phyloP scores from a whole-genome alignment of 1,140 invertebrate genomes.

The Drosophila ohnishii region DNA sequence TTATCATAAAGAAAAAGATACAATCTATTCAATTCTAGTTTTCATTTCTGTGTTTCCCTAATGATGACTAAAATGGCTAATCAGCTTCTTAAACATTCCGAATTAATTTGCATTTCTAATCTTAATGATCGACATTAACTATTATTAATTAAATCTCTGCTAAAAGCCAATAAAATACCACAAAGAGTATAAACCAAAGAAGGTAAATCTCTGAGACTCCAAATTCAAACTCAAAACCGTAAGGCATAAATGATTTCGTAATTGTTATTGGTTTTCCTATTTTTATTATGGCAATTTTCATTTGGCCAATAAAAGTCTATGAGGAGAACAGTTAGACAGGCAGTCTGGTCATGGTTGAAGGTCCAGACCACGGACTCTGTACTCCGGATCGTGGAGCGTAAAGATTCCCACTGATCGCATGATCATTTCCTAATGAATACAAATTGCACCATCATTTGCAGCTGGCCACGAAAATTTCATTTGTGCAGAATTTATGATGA shows the following conservation, averaged over 20 bases:
- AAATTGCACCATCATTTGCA: slow-evolving; percentile 61
- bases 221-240: neutral
- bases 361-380: neutral
- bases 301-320: slow-evolving; percentile 17
- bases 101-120: slow-evolving; percentile 7
- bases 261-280: slow-evolving; percentile 21
- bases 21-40: neutral
- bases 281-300: slow-evolving; percentile 9
- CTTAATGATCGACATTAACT: slow-evolving; percentile 10
- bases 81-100: neutral
- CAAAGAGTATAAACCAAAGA: neutral
- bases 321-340: slow-evolving; percentile 11
- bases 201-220: neutral
- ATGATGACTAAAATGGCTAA: slow-evolving; percentile 8
- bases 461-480: slow-evolving; percentile 60
- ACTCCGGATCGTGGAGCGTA: slow-evolving; percentile 3
- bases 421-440: slow-evolving; percentile 66
- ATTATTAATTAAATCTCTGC: slow-evolving; percentile 18
- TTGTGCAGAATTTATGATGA: slow-evolving; percentile 59
- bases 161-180: neutral
- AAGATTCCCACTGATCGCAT: slow-evolving; percentile 35
- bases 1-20: no score
- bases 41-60: neutral
- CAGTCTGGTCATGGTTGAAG: slow-evolving; percentile 24
- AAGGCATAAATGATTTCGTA: slow-evolving; percentile 23